A percentile compares a stretch with the other conserved stretches of the same genome.
phyloP scores from a whole-genome alignment of 2,797 vertebrate genomes.

The Falco biarmicus region DNA sequence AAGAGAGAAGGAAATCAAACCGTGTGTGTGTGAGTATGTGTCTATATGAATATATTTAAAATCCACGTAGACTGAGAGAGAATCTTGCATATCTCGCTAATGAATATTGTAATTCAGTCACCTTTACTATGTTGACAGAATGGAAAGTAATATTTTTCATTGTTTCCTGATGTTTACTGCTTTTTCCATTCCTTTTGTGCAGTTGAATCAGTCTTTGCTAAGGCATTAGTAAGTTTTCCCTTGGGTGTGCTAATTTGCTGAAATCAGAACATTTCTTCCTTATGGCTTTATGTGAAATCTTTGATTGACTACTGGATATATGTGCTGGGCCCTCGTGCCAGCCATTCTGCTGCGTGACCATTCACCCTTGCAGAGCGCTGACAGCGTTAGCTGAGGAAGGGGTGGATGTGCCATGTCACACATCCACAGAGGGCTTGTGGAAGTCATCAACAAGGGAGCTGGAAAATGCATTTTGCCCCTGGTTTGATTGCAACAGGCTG shows the following conservation, averaged over 20 bases:
- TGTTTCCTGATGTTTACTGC: not conserved
- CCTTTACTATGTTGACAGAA: not conserved
- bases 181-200: not conserved
- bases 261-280: too few species aligned
- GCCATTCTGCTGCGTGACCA: too few species aligned
- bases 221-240: not conserved
- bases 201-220: not conserved
- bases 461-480: too few species aligned
- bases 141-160: not conserved
- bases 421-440: too few species aligned
- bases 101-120: not conserved
- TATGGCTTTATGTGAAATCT: too few species aligned
- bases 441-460: too few species aligned
- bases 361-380: too few species aligned
- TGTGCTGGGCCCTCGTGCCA: too few species aligned
- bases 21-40: not conserved
- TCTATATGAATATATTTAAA: not conserved
- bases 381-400: too few species aligned
- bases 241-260: not conserved
- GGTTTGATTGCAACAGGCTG: too few species aligned
- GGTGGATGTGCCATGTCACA: too few species aligned
- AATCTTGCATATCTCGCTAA: not conserved
- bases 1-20: not conserved
- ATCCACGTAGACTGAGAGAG: not conserved
- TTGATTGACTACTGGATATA: too few species aligned